Evolutionary conservation across 2,888 invertebrate genomes (phyloP).

Genomic region (Oscheius onirici): DNA sequence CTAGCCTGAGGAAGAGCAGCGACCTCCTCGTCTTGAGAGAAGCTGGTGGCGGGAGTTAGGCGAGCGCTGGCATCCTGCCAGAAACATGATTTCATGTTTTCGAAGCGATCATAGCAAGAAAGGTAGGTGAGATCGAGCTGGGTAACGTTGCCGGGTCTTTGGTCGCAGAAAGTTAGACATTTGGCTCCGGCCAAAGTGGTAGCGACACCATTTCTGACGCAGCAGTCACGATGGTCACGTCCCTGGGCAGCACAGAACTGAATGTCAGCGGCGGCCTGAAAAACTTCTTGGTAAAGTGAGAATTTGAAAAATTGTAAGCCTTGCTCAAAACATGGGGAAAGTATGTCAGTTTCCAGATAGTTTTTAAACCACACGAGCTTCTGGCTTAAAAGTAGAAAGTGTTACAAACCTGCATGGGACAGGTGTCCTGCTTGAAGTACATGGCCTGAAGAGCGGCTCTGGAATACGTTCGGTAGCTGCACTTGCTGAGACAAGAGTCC

Average conservation of each 20-base stretch:
- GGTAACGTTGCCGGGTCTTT: constrained; percentile 62
- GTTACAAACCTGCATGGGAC: constrained; percentile 68
- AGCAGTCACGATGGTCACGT: constrained; percentile 57
- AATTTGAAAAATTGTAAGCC: too few species aligned
- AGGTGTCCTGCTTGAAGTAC: constrained; percentile 69
- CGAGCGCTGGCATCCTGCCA: constrained; percentile 49
- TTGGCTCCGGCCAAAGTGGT: constrained; percentile 61
- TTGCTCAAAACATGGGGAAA: too few species aligned
- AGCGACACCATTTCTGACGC: constrained; percentile 56
- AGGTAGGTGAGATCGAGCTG: constrained; percentile 61
- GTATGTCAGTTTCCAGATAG: too few species aligned
- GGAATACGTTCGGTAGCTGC: constrained; percentile 65
- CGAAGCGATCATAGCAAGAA: constrained; percentile 60
- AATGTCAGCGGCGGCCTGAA: constrained; percentile 66
- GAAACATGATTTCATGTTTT: constrained; percentile 64
- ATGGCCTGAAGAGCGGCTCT: constrained; percentile 67
- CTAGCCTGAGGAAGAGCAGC: constrained; percentile 23
- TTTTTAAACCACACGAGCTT: too few species aligned
- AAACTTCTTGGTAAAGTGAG: too few species aligned
- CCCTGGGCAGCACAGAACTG: constrained; percentile 68
- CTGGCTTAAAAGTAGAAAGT: too few species aligned
- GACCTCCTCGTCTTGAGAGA: constrained; percentile 26
- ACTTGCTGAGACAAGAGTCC: constrained; percentile 67
- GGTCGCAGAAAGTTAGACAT: constrained; percentile 64
- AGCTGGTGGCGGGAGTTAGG: constrained; percentile 32